phyloP scores from a whole-genome alignment of 2,797 vertebrate species.

The Tiaroga cobitis region DNA sequence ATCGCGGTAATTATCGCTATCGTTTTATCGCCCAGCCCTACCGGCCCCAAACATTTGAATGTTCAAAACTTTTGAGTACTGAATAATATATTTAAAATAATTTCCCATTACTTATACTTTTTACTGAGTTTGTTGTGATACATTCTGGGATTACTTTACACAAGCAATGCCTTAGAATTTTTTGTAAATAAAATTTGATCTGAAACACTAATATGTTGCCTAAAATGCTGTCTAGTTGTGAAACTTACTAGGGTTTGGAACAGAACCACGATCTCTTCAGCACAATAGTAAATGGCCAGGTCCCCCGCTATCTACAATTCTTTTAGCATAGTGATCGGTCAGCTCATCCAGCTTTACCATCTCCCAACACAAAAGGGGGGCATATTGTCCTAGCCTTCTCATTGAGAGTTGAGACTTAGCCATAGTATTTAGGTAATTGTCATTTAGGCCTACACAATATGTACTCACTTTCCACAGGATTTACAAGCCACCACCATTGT shows the following conservation, averaged over 20 bases:
- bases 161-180: background rate
- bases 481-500: constrained; percentile 16
- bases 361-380: constrained; percentile 10
- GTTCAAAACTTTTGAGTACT: background rate
- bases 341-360: constrained; percentile 8
- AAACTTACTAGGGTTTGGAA: background rate
- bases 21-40: no score
- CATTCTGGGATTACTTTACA: background rate
- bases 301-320: background rate
- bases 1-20: no score
- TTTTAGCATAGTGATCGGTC: constrained; percentile 2
- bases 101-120: background rate
- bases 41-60: background rate
- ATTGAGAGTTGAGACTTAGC: constrained; percentile 27
- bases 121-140: background rate
- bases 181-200: background rate
- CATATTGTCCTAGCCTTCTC: constrained; percentile 14
- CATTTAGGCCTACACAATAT: constrained; percentile 15
- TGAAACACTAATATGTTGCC: no score
- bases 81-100: background rate
- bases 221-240: background rate
- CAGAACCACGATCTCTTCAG: background rate
- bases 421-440: constrained; percentile 29
- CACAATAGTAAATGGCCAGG: background rate
- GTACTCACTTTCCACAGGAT: constrained; percentile 5